Conservation (phyloP, 2,113 vertebrate genomes). For the Phaethornis superciliosus region DNA sequence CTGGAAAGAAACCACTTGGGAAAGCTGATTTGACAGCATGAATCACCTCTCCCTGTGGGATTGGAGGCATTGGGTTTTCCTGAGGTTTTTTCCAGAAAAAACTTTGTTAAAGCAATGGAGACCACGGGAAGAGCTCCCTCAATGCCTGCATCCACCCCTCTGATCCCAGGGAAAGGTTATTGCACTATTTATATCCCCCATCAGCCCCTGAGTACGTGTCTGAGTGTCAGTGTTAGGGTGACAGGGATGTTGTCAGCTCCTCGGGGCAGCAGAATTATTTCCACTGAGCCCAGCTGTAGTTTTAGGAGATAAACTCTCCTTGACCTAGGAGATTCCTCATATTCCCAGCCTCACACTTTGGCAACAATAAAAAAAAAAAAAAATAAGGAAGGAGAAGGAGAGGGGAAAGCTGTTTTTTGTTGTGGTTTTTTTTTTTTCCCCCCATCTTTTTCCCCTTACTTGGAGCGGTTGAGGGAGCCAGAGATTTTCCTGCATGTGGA, state of each 20-base stretch:
- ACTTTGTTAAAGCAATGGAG: background rate
- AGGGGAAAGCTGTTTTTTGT: background rate
- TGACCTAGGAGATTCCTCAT: background rate
- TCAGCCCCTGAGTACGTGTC: background rate
- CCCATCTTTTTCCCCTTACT: constrained; percentile 67
- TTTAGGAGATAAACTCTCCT: background rate
- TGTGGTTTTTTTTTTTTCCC: no score
- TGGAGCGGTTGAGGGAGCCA: constrained; percentile 86
- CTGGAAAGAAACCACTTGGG: constrained; percentile 47
- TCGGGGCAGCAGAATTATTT: background rate
- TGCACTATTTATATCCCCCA: background rate
- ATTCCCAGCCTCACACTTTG: background rate
- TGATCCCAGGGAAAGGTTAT: background rate
- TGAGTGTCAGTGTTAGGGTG: background rate
- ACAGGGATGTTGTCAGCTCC: background rate
- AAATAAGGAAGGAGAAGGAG: background rate
- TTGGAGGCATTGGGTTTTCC: background rate
- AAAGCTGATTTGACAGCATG: constrained; percentile 27
- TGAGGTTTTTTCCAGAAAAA: background rate
- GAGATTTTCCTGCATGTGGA: constrained; percentile 90
- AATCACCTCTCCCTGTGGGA: constrained; percentile 24
- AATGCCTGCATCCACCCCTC: background rate
- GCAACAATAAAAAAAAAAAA: background rate
- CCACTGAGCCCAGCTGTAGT: background rate
- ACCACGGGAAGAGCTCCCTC: background rate